Evolutionary conservation across 2,113 vertebrate species (phyloP), one percentile per base, ranked within the genome.

Genomic region (Pteronura brasiliensis): DNA sequence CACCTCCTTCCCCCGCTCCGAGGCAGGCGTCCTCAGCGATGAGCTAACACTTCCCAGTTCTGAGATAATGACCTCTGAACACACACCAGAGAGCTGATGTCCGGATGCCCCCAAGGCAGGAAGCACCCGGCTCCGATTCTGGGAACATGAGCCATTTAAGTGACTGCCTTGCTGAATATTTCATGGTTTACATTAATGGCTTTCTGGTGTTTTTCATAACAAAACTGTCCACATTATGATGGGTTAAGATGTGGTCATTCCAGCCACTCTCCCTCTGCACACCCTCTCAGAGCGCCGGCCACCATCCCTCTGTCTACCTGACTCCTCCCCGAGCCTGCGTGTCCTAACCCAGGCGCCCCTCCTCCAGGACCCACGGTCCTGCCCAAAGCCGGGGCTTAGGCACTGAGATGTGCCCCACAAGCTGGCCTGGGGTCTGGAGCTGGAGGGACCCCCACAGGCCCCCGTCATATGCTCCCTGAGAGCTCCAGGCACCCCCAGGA

Each of bases 161-260:
- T 29, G 59, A 96, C 97, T 98, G 97, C 94, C 97, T 97, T 94
- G 39, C 91, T 98, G 97, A 97, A 98, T 98, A 98, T 97, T 98
- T 98, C 97, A 98, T 98, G 97, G 97, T 88, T 91, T 76, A 96
- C 97, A 97, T 97, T 97, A 98, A 98, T 97, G 97, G 96, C 94
- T 97, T 98, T 97, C 96, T 97, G 97, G 80, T 96, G 97, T 96
- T 98, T 95, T 97, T 92, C 90, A 95, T 97, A 98, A 98, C 97
- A 97, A 97, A 97, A 96, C 97, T 61, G 59, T 92, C 95, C 76
- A 81, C 95, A 72, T 72, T 31, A 52, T 31, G 92, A 85, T 47
- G 72, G 97, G 94, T 96, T 97, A 98, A 96, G 76, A 65, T 85
- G 97, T 55, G 95, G 87, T 88, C 44, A 25, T 92, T 86, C 96